Conservation (phyloP, 2,888 invertebrate genomes). For the Leptinotarsa peninsularis region DNA sequence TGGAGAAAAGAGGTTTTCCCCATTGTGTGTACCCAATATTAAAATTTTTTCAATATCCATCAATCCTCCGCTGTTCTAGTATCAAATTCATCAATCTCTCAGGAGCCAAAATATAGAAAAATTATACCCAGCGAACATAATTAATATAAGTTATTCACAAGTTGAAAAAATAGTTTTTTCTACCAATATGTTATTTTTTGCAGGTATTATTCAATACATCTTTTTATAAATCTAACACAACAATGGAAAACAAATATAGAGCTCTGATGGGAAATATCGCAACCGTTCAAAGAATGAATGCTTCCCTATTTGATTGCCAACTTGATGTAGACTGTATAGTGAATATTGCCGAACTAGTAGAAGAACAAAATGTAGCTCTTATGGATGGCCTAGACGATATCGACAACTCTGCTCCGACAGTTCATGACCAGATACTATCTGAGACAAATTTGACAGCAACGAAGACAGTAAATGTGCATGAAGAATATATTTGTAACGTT, state of each 20-base stretch:
- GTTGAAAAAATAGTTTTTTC: too few species aligned
- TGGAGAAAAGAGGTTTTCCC: too few species aligned
- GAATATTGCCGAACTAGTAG: constrained; percentile 8
- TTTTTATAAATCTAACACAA: background rate
- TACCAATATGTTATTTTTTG: background rate
- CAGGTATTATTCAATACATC: background rate
- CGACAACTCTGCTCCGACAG: background rate
- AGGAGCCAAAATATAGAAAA: too few species aligned
- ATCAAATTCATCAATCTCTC: too few species aligned
- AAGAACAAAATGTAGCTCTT: constrained; percentile 1
- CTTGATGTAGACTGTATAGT: constrained; percentile 19
- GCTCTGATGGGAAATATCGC: background rate
- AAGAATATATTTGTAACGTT: constrained; percentile 25
- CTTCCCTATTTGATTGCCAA: background rate
- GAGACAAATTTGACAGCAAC: background rate
- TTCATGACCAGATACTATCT: background rate
- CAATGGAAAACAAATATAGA: constrained; percentile 7
- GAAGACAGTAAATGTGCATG: background rate
- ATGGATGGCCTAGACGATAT: background rate
- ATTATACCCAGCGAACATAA: too few species aligned
- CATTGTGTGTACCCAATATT: too few species aligned
- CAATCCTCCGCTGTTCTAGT: too few species aligned
- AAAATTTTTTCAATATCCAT: too few species aligned
- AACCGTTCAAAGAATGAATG: background rate
- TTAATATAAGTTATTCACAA: too few species aligned